Base-by-base conservation (phyloP, 2,113 vertebrate genomes). In the Pycnonotus jocosus region DNA sequence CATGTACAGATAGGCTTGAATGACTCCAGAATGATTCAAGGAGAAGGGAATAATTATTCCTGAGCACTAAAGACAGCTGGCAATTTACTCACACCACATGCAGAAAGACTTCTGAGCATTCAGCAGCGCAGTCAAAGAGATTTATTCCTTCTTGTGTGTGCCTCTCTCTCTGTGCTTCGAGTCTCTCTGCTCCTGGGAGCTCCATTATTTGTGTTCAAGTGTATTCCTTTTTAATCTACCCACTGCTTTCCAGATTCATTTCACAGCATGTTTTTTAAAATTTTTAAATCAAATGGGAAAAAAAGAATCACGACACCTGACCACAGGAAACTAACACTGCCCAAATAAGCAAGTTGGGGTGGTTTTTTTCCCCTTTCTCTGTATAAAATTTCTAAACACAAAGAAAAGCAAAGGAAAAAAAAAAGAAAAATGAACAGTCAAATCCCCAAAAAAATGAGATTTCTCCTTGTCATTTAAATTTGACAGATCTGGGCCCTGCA, bases 241-340 rank as follows among this genome's bases (percentile, higher is more conserved):
- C 78, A 38, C 60, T 87, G 60, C 24, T 95, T 93, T 79, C 42
- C 73, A 76, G 27, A 81, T 74, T 84, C 21, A 64, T 79, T 95
- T 87, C 87, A 79, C 65, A 91, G 70, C 33, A 56, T 2, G 16
- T 4, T 12, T 62, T 82, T 69, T 31, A 33, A 73, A 60, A 48
- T 71, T 68, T 61, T 78, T 51, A 87, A 81, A 81, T 38, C 30
- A 64, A 92, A 78, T 17, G 5, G 5, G 5, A 5, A 31, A n/a
- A 7, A 6, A 56, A 33, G 68, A 22, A 58, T 50, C 15, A 42
- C 23, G 53, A 31, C 10, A 38, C 62, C 44, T 74, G 42, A 50
- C 57, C 61, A 10, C 18, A 54, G n/a, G 45, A 93, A 57, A 30
- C 2, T 7, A 94, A n/a, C 18, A 38, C 1, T 45, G 50, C 23